Evolutionary conservation across 2,888 invertebrate genomes (phyloP).

Genomic region (Ophion ventricosus): DNA sequence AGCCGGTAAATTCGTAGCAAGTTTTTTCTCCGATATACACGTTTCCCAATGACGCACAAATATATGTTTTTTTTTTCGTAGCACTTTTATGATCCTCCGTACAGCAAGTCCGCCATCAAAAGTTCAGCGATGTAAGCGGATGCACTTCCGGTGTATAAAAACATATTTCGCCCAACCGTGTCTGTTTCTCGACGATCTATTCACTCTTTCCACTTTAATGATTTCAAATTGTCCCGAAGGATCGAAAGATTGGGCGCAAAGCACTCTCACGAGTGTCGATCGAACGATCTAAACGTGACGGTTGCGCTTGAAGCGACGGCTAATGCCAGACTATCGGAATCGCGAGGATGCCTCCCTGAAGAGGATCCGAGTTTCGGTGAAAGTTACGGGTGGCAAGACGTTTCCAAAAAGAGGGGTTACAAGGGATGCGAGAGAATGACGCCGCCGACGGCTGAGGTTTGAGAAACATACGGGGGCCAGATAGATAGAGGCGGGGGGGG

Average conservation of each 20-base stretch:
- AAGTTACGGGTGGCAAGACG: slow-evolving; percentile 48
- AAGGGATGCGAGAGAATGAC: slow-evolving; percentile 29
- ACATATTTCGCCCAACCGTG: no score
- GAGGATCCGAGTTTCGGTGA: slow-evolving; percentile 24
- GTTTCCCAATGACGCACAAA: not conserved
- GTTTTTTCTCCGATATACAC: not conserved
- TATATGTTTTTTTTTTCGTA: not conserved
- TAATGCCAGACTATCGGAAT: slow-evolving; percentile 58
- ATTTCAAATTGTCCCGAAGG: not conserved
- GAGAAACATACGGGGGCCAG: slow-evolving; percentile 59
- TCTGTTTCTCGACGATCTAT: not conserved
- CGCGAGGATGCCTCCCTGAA: slow-evolving; percentile 9
- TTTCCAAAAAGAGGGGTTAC: slow-evolving; percentile 56
- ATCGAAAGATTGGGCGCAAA: slow-evolving; percentile 1
- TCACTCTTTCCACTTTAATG: not conserved
- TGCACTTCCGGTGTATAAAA: not conserved
- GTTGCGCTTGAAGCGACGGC: slow-evolving; percentile 52
- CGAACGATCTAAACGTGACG: slow-evolving; percentile 25
- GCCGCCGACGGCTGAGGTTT: slow-evolving; percentile 40
- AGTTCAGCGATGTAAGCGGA: not conserved
- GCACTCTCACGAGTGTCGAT: not conserved
- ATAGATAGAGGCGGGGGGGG: slow-evolving; percentile 27
- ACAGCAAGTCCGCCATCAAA: not conserved
- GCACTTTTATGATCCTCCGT: slow-evolving; percentile 14
- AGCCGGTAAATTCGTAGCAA: not conserved